Conservation (phyloP, 2,113 vertebrate genomes). For the Okapia johnstoni region DNA sequence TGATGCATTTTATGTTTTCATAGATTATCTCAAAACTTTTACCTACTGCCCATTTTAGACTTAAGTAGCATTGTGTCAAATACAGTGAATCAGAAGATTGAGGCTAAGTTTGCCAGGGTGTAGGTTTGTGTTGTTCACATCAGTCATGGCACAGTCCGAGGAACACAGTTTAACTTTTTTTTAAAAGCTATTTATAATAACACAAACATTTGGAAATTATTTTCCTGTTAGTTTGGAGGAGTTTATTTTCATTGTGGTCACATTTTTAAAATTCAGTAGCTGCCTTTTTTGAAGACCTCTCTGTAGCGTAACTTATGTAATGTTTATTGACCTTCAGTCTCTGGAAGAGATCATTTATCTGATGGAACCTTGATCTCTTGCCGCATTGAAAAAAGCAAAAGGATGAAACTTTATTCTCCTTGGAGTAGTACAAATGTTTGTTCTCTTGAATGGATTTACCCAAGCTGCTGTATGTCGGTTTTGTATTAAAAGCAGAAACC, state of each 20-base stretch:
- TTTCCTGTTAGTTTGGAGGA: not conserved
- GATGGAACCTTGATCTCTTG: not conserved
- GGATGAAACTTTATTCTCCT: not conserved
- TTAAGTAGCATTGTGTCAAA: not conserved
- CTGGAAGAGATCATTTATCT: slow-evolving; percentile 36
- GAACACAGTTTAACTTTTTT: not conserved
- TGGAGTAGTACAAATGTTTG: slow-evolving; percentile 28
- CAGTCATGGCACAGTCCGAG: not conserved
- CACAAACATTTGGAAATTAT: not conserved
- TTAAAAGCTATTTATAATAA: not conserved
- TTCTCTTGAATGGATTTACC: slow-evolving; percentile 36
- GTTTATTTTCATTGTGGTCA: not conserved
- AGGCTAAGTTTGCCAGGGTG: not conserved
- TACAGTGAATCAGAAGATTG: not conserved
- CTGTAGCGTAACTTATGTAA: not conserved
- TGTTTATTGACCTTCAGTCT: slow-evolving; percentile 11
- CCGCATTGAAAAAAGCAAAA: not conserved
- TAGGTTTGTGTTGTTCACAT: not conserved
- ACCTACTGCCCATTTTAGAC: not conserved
- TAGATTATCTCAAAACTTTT: not conserved
- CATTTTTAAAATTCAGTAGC: slow-evolving; percentile 26
- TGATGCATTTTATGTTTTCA: not conserved
- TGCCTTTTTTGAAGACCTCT: slow-evolving; percentile 35
- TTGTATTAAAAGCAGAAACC: slow-evolving; percentile 71
- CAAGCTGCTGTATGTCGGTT: slow-evolving; percentile 40